Conservation (phyloP, 2,113 vertebrate genomes). For the Agelaius tricolor region DNA sequence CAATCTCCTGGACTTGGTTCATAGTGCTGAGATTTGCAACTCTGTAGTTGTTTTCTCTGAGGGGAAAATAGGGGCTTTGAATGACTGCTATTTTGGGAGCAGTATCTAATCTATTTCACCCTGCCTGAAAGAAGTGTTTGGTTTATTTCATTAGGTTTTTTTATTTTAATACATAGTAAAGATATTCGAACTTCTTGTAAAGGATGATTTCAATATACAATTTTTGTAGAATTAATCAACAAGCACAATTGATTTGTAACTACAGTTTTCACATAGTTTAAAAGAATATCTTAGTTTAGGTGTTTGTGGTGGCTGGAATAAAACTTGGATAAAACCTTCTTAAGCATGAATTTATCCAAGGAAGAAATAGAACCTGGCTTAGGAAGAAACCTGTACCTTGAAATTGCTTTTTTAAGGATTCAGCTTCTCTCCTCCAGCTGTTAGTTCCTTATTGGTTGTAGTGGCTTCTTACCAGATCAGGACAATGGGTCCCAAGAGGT, state of each 20-base stretch:
- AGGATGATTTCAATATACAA: neutral
- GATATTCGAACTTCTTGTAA: neutral
- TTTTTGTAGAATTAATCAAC: neutral
- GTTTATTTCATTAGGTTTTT: neutral
- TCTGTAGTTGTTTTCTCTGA: neutral
- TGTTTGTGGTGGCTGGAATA: neutral
- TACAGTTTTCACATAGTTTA: neutral
- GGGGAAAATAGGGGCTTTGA: neutral
- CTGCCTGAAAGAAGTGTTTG: neutral
- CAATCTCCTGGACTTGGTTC: neutral
- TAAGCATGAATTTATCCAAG: neutral
- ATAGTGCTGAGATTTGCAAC: neutral
- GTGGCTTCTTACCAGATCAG: neutral
- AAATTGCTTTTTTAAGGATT: neutral
- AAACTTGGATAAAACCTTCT: neutral
- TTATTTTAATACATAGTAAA: neutral
- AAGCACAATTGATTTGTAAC: neutral
- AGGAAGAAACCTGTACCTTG: slow-evolving; percentile 17
- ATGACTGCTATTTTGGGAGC: neutral
- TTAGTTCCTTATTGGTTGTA: neutral
- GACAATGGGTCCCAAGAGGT: neutral
- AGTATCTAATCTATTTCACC: neutral
- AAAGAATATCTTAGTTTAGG: neutral
- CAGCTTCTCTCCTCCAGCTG: neutral
- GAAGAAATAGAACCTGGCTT: slow-evolving; percentile 48